phyloP scores from a whole-genome alignment of 1,140 invertebrate species.

The Gryon sp. region DNA sequence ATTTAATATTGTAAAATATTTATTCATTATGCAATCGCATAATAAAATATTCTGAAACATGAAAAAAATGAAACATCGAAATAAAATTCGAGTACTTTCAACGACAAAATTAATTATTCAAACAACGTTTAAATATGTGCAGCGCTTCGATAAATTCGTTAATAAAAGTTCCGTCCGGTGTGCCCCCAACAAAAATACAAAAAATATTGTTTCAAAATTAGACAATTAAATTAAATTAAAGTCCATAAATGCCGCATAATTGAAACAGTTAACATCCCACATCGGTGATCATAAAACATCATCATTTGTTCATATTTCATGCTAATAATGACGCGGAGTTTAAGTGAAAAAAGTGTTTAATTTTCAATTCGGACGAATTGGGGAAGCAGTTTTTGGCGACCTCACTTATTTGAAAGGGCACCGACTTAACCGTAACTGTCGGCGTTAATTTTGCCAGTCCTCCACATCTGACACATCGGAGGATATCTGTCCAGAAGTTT shows the following conservation, averaged over 20 bases:
- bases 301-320: constrained; percentile 47
- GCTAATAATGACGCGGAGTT: constrained; percentile 16
- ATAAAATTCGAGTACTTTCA: not conserved
- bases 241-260: constrained; percentile 4
- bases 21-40: not conserved
- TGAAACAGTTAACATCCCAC: constrained; percentile 9
- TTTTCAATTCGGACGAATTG: constrained; percentile 20
- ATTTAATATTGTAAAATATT: no score
- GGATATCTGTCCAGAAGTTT: constrained; percentile 60
- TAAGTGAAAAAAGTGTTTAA: constrained; percentile 29
- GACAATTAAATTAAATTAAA: constrained; percentile 26
- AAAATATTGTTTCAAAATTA: constrained; percentile 29
- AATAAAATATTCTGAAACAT: not conserved
- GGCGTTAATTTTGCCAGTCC: constrained; percentile 51
- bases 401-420: constrained; percentile 53
- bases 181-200: no score
- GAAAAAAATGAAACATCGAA: not conserved
- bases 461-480: constrained; percentile 50
- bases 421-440: constrained; percentile 56
- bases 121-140: constrained; percentile 11
- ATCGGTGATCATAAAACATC: constrained; percentile 19
- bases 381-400: constrained; percentile 18
- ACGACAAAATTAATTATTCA: constrained; percentile 10
- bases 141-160: not conserved
- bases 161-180: not conserved